A percentile compares a stretch with the other conserved stretches of the same genome.
These are phyloP conservation scores for Clivina fossor DNA, from an alignment of 2,888 invertebrate species.

Conservation along the genomic window DNA sequence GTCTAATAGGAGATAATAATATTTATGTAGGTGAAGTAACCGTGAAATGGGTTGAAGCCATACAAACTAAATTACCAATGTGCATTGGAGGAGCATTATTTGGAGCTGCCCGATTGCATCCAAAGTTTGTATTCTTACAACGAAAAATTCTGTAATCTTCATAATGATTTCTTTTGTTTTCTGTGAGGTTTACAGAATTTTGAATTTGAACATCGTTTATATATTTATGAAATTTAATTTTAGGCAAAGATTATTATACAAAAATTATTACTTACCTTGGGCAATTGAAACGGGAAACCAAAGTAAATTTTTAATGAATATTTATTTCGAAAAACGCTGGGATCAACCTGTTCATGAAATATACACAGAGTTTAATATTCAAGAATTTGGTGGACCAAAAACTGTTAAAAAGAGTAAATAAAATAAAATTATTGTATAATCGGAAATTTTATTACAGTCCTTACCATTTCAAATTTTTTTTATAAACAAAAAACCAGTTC, in stretches of 20 bases:
- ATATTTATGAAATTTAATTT: constrained; percentile 36
- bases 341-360: constrained; percentile 81
- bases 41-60: constrained; percentile 97
- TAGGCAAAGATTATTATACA: constrained; percentile 76
- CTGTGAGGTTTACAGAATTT: no score
- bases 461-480: no score
- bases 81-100: constrained; percentile 90
- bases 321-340: constrained; percentile 94
- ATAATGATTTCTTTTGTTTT: no score
- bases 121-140: constrained; percentile 60
- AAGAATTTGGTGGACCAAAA: constrained; percentile 52
- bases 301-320: constrained; percentile 78
- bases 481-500: no score
- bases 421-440: constrained; percentile 14
- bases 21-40: constrained; percentile 71
- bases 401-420: constrained; percentile 6
- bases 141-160: no score
- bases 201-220: constrained; percentile 16
- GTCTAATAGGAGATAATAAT: no score
- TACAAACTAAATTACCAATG: constrained; percentile 95
- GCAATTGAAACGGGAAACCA: constrained; percentile 75
- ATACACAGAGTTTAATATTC: constrained; percentile 78
- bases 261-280: constrained; percentile 81
- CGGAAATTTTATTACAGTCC: no score
- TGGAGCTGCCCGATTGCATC: constrained; percentile 83